Evolutionary conservation across 1,140 invertebrate species (phyloP), one percentile per base, ranked within the genome.

Genomic region (Helicorthomorpha holstii): DNA sequence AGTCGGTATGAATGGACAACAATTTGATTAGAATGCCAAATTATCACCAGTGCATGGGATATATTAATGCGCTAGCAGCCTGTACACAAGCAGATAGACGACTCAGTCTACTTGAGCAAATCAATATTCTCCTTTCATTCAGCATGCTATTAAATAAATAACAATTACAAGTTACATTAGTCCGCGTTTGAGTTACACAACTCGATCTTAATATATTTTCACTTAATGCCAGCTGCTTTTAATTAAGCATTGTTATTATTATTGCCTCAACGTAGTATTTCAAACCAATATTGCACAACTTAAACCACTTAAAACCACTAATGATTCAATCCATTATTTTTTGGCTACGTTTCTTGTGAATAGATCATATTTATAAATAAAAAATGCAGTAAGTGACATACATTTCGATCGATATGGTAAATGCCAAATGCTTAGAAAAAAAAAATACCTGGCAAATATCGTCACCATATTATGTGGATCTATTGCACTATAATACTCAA

Each of bases 401-500:
- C n/a, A n/a, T n/a, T n/a, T n/a, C n/a, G n/a, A n/a, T n/a, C n/a
- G n/a, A n/a, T n/a, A n/a, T n/a, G n/a, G n/a, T n/a, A n/a, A n/a
- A n/a, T n/a, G n/a, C n/a, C n/a, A n/a, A n/a, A n/a, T n/a, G n/a
- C n/a, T n/a, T n/a, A n/a, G n/a, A n/a, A n/a, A n/a, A n/a, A n/a
- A n/a, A n/a, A n/a, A n/a, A 60, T 59, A 69, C 69, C 66, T 67
- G 2, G 91, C 89, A 75, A 95, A 94, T 55, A 97, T 76, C 4
- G 79, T 76, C 65, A 93, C 85, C 92, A 96, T 96, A 63, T 89
- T 92, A 61, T 84, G 78, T 24, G 80, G 70, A 67, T 93, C 85
- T 45, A 95, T 77, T 16, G 91, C 91, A 68, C 85, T 94, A 69
- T 87, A 96, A 75, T 95, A 96, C 68, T 96, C 87, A 51, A 84